Evolutionary conservation across 2,113 vertebrate species (phyloP).

Genomic region (Euleptes europaea): DNA sequence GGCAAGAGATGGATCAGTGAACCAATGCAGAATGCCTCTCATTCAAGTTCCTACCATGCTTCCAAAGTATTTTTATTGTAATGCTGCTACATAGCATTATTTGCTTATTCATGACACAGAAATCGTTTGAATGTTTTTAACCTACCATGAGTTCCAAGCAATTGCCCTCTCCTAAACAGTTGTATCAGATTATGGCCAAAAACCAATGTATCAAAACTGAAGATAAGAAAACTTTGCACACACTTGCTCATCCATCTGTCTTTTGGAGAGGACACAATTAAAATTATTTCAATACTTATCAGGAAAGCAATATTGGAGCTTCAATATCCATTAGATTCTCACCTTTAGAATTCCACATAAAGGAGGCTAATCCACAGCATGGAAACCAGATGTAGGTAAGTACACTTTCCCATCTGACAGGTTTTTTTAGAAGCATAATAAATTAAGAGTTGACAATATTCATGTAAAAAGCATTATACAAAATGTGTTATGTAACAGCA

Average conservation of each 20-base stretch:
- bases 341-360: neutral
- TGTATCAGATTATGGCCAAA: neutral
- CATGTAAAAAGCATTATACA: neutral
- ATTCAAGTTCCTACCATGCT: neutral
- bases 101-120: neutral
- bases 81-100: neutral
- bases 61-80: neutral
- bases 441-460: neutral
- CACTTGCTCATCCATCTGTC: neutral
- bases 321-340: neutral
- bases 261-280: neutral
- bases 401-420: neutral
- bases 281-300: neutral
- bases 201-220: neutral
- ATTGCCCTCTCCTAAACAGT: neutral
- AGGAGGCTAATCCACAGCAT: neutral
- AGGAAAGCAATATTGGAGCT: neutral
- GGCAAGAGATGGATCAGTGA: neutral
- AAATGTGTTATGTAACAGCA: neutral
- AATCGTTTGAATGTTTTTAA: neutral
- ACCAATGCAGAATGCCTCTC: neutral
- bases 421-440: neutral
- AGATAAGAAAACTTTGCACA: neutral
- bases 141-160: neutral
- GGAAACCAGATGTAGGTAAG: neutral